phyloP scores from a whole-genome alignment of 64 coral and sea anemone genomes.

The Stichodactyla mertensii region DNA sequence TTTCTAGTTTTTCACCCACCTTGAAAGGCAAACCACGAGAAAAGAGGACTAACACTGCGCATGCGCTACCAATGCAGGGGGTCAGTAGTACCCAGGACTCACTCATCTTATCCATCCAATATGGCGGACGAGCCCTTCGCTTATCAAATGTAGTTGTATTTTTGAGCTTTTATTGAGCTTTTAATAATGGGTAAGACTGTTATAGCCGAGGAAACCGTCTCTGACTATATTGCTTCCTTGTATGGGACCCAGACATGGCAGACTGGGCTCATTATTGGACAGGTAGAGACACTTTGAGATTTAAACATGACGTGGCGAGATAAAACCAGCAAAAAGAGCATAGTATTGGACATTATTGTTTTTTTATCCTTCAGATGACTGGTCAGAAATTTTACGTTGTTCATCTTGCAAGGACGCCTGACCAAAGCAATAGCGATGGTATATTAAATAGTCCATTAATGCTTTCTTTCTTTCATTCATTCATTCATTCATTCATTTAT shows the following conservation, averaged over 20 bases:
- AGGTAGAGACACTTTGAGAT: constrained; percentile 31
- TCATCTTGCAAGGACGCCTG: constrained; percentile 41
- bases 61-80: constrained; percentile 48
- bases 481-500: too few relatives aligned
- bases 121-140: constrained; percentile 33
- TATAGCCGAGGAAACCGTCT: constrained; percentile 65
- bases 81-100: constrained; percentile 14
- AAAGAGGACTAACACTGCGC: constrained; percentile 48
- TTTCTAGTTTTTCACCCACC: neutral
- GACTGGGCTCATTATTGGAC: constrained; percentile 68
- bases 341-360: neutral
- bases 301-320: neutral
- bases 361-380: constrained; percentile 7
- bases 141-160: neutral
- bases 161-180: neutral
- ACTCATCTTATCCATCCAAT: neutral
- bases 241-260: constrained; percentile 72
- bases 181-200: constrained; percentile 71
- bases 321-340: too few relatives aligned
- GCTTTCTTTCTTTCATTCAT: neutral
- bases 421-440: constrained; percentile 5
- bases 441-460: neutral
- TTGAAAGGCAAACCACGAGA: constrained; percentile 56
- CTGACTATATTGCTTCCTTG: constrained; percentile 66
- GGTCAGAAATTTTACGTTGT: constrained; percentile 38